Evolutionary conservation across 1,140 invertebrate species (phyloP), one percentile per base, ranked within the genome.

Genomic region (Anastatus disparis): DNA sequence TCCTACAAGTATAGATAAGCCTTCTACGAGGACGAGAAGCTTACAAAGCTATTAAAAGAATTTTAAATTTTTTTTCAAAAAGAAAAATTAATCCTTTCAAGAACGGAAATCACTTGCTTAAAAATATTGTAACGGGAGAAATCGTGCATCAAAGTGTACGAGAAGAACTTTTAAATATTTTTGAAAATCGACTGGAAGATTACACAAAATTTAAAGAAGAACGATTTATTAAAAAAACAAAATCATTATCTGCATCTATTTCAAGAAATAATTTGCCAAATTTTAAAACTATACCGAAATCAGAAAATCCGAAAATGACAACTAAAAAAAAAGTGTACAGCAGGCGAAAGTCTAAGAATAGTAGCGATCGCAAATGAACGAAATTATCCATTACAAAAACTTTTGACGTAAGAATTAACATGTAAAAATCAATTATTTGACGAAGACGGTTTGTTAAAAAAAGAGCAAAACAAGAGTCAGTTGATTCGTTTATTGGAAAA

Each of bases 381-480:
- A 0, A 40, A 26, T 24, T 52, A 38, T 71, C 48, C 46, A 2
- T 13, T 64, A 10, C n/a, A 52, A 35, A 3, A 31, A 35, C 17
- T 64, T 20, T 38, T 64, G 1, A 29, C 6, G 1, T 52, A 64
- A 24, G 29, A 64, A 52, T 26, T 64, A 20, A 64, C 29, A 1
- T 1, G 2, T 1, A 22, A 35, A 13, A 64, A 64, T 64, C 1
- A 20, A 1, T 46, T 64, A 35, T 64, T 52, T 22, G 62, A 64
- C 22, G n/a, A 20, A 6, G 29, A 52, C 15, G 62, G 62, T 9
- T 44, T 64, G 9, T n/a, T 64, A 10, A 50, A 52, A 24, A 64
- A 64, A 35, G 62, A 64, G 10, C 22, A 22, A 6, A 29, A 50
- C 38, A 64, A n/a, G n/a, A 64, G 62, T 35, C n/a, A 9, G 3